phyloP scores from a whole-genome alignment of 2,797 vertebrate genomes.

The Argya squamiceps region DNA sequence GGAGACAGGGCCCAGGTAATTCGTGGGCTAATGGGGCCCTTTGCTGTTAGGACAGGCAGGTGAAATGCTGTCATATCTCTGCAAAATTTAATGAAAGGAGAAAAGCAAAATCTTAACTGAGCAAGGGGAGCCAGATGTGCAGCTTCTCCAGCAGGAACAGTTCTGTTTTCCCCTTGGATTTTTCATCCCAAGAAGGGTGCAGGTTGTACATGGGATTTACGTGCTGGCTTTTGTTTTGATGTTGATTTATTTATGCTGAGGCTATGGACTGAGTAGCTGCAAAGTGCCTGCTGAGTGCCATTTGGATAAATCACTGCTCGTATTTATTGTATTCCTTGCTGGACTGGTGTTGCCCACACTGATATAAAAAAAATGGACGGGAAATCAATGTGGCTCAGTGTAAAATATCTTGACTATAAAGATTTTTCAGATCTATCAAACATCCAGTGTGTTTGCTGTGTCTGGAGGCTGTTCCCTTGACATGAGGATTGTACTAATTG shows the following conservation, averaged over 20 bases:
- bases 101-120: conserved; percentile 56
- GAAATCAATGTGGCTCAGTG: conserved; percentile 47
- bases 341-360: conserved; percentile 35
- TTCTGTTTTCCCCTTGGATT: background rate
- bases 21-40: background rate
- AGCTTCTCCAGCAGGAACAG: background rate
- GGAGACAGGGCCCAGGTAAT: conserved; percentile 30
- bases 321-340: conserved; percentile 67
- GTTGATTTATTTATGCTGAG: conserved; percentile 67
- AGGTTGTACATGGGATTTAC: conserved; percentile 33
- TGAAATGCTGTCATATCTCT: conserved; percentile 35
- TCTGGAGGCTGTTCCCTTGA: conserved; percentile 19
- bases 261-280: conserved; percentile 49
- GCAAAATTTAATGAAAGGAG: conserved; percentile 58
- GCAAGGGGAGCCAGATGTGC: conserved; percentile 22
- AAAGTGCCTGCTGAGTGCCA: conserved; percentile 47
- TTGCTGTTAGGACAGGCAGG: conserved; percentile 43
- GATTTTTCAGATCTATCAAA: conserved; percentile 47
- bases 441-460: background rate
- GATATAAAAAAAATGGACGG: conserved; percentile 55
- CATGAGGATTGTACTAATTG: conserved; percentile 32
- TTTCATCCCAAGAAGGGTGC: conserved; percentile 18
- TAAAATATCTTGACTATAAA: conserved; percentile 59
- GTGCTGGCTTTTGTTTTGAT: conserved; percentile 58
- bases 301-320: conserved; percentile 46